phyloP scores from a whole-genome alignment of 1,140 invertebrate genomes.

The Drosophila lini region DNA sequence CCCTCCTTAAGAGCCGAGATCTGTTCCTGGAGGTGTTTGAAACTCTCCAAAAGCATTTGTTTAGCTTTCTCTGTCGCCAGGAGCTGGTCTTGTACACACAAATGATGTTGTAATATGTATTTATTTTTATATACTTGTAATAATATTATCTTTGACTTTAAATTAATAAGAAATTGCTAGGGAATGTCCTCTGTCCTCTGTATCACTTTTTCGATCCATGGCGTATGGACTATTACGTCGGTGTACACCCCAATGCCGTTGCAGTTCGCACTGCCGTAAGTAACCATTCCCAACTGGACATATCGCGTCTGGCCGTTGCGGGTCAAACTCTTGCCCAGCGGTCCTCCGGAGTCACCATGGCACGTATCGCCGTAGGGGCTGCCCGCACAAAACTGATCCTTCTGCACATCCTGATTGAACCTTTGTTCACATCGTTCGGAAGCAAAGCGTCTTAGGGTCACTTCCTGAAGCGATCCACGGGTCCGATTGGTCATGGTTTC shows the following conservation, averaged over 20 bases:
- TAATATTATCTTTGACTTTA: too few species aligned
- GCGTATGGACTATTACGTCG: background rate
- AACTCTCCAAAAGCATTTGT: too few species aligned
- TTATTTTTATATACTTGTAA: too few species aligned
- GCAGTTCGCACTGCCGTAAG: background rate
- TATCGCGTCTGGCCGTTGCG: background rate
- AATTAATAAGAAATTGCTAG: too few species aligned
- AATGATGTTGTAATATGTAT: too few species aligned
- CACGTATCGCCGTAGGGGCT: background rate
- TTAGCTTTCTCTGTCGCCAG: too few species aligned
- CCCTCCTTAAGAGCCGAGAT: too few species aligned
- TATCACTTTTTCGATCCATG: conserved; percentile 1
- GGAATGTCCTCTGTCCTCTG: too few species aligned
- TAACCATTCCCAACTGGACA: conserved; percentile 16
- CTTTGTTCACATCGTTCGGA: fast-evolving
- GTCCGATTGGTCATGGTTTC: background rate
- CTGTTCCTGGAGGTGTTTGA: too few species aligned
- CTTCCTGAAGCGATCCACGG: background rate
- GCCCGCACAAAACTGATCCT: conserved; percentile 16
- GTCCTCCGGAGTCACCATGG: conserved; percentile 18
- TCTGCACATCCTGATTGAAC: background rate
- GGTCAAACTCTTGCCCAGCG: background rate
- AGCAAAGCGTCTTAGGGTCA: background rate
- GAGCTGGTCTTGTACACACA: too few species aligned
- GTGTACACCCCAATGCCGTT: conserved; percentile 2